phyloP scores from a whole-genome alignment of 2,888 invertebrate species.

The Ophraella communa region DNA sequence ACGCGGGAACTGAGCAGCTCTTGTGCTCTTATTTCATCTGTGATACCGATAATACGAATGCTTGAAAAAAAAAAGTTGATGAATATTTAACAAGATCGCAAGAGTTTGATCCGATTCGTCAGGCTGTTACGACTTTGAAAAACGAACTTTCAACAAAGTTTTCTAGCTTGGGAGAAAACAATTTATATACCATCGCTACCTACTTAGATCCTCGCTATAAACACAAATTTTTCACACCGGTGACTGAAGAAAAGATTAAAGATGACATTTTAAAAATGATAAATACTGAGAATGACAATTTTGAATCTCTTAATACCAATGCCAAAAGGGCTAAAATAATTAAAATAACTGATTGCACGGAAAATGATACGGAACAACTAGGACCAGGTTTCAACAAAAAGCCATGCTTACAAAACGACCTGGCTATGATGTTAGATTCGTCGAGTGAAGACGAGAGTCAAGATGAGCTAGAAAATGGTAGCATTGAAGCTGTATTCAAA shows the following conservation, averaged over 20 bases:
- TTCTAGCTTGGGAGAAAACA: slow-evolving; percentile 42
- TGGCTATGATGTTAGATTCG: not conserved
- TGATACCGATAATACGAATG: slow-evolving; percentile 7
- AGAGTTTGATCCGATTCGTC: slow-evolving; percentile 9
- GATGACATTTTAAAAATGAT: slow-evolving; percentile 15
- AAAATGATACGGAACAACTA: not conserved
- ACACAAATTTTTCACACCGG: slow-evolving; percentile 41
- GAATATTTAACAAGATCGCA: slow-evolving; percentile 21
- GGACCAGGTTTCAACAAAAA: not conserved
- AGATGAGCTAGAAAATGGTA: no score
- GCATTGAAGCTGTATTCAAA: slow-evolving; percentile 5
- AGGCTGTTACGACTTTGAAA: slow-evolving; percentile 36
- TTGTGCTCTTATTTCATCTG: not conserved
- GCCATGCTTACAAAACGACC: slow-evolving; percentile 8
- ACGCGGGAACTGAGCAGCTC: slow-evolving; percentile 12
- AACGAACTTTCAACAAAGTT: slow-evolving; percentile 40
- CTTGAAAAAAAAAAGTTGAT: slow-evolving; percentile 10
- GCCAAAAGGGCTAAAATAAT: not conserved
- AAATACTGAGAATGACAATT: slow-evolving; percentile 12
- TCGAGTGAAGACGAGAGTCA: slow-evolving; percentile 19
- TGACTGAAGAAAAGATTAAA: slow-evolving; percentile 41
- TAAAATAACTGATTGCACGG: slow-evolving; percentile 1
- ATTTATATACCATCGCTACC: slow-evolving; percentile 43
- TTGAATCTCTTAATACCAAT: not conserved
- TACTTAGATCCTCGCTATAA: slow-evolving; percentile 47